Evolutionary conservation across 2,888 invertebrate species (phyloP), one percentile per base, ranked within the genome.

Genomic region (Schizaphis graminum): DNA sequence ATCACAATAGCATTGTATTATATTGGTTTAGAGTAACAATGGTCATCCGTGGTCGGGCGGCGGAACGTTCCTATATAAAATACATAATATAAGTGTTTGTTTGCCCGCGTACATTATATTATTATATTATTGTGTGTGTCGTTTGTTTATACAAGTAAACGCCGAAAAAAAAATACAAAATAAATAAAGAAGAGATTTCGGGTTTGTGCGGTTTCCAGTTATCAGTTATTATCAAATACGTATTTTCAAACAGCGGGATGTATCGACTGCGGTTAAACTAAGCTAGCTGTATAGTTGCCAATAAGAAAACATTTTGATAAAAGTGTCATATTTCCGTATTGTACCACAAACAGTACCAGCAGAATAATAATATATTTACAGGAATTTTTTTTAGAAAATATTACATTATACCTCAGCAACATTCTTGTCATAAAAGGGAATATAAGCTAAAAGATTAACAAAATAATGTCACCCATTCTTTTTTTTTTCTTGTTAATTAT

Each of bases 191-290:
- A n/a, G 21, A 67, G 35, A 49, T 41, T n/a, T 49, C n/a, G 53
- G 67, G 92, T 35, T 67, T 77, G 92, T 53, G 88, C 41, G 92
- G 92, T 92, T 92, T 92, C 92, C 92, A 92, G 88, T 92, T 88
- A 88, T 92, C 88, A 67, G 67, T 53, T 41, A 21, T 88, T 88
- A 53, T 77, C 67, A 53, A 92, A 88, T n/a, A 53, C 24, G 4
- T 16, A 67, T 67, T 67, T 67, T 67, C 67, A 91, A 91, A 91
- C 91, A 91, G 91, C 91, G 57, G 91, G 91, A 91, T n/a, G 57
- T 56, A 5, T 53, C 41, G 91, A 13, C 41, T 3, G 41, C 5
- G n/a, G 47, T n/a, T 47, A 49, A n/a, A 28, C 87, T 11, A 87
- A 87, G 35, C 49, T n/a, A 86, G 49, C 87, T 47, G 35, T 67